Conservation (phyloP, 2,888 invertebrate species). For the Harmothoe impar region DNA sequence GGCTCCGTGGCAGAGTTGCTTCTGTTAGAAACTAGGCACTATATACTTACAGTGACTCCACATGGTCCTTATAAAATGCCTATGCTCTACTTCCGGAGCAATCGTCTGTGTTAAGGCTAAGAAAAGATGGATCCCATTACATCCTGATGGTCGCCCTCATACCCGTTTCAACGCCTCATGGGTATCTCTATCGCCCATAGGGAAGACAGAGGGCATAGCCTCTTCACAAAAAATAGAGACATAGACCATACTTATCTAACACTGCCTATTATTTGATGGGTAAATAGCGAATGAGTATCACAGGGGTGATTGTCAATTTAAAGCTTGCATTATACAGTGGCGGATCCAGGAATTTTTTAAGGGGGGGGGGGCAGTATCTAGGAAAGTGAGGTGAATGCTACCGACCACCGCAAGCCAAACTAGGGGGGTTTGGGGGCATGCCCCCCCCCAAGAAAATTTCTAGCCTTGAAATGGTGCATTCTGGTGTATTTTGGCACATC, state of each 20-base stretch:
- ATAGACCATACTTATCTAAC: neutral
- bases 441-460: no score
- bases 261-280: no score
- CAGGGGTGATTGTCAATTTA: no score
- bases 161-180: neutral
- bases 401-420: no score
- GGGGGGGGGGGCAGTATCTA: no score
- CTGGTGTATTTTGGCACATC: no score
- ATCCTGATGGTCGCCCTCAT: neutral
- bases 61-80: constrained; percentile 27
- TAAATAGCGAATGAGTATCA: no score
- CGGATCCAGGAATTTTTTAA: no score
- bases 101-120: constrained; percentile 36
- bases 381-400: no score
- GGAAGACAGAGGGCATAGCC: neutral
- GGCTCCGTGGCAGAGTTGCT: neutral
- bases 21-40: neutral
- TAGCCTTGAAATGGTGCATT: no score
- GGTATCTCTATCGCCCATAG: neutral
- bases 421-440: no score
- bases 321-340: no score
- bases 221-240: neutral
- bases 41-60: neutral
- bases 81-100: neutral
- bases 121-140: constrained; percentile 32